A percentile compares a stretch with the other conserved stretches of the same genome.
phyloP scores from a whole-genome alignment of 2,113 vertebrate genomes.

The Cyanoderma ruficeps region DNA sequence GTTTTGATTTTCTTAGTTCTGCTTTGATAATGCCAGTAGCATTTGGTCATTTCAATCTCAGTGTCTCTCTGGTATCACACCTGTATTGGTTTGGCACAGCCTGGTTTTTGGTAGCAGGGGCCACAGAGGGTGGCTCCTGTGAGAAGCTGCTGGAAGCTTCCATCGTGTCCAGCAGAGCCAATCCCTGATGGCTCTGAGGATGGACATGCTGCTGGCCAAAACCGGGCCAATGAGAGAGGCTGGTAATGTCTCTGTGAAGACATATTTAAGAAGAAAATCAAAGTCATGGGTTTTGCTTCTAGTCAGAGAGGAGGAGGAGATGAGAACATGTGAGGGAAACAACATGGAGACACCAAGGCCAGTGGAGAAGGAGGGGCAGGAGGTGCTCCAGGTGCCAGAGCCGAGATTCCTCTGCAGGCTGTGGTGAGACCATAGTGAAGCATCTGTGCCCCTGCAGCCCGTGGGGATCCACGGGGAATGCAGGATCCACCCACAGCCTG shows the following conservation, averaged over 20 bases:
- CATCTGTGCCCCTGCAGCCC: not conserved
- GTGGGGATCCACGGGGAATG: not conserved
- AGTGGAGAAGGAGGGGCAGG: not conserved
- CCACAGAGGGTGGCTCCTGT: not conserved
- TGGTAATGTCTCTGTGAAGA: not conserved
- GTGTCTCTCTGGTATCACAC: not conserved
- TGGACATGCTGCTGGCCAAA: not conserved
- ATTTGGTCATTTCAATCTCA: not conserved
- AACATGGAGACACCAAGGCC: not conserved
- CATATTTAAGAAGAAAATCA: not conserved
- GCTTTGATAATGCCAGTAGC: not conserved
- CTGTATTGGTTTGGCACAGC: not conserved
- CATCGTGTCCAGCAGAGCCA: not conserved
- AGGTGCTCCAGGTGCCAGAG: fast-evolving
- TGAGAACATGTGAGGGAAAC: not conserved
- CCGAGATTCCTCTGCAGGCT: not conserved
- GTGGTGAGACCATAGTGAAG: not conserved
- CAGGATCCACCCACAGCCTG: not conserved
- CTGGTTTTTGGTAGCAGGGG: not conserved
- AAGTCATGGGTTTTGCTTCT: not conserved
- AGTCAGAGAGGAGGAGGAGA: not conserved
- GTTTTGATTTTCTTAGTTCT: not conserved
- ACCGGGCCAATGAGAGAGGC: not conserved
- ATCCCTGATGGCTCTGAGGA: not conserved
- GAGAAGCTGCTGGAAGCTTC: not conserved